phyloP scores from a whole-genome alignment of 1,140 invertebrate genomes.

The Mactra quadrangularis region DNA sequence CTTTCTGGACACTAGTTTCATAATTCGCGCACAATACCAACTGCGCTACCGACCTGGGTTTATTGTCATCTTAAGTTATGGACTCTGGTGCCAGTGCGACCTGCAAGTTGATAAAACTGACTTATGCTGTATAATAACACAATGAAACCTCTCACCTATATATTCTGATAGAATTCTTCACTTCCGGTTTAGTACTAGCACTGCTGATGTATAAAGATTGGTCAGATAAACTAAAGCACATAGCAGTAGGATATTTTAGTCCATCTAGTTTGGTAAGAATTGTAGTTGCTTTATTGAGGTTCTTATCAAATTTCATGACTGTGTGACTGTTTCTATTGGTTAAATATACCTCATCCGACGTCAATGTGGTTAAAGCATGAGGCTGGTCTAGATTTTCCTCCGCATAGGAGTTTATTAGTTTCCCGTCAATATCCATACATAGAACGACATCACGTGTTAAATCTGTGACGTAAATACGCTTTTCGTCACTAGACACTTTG shows the following conservation, averaged over 20 bases:
- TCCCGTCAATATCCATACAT: conserved; percentile 18
- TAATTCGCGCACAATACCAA: no score
- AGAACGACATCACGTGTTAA: neutral
- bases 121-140: no score
- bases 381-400: neutral
- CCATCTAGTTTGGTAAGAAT: neutral
- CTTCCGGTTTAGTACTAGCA: neutral
- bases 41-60: no score
- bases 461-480: neutral
- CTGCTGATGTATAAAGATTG: conserved; percentile 4
- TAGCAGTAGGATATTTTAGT: neutral
- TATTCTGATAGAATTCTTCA: neutral
- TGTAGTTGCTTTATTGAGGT: neutral
- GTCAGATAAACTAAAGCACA: neutral
- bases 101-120: no score
- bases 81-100: no score
- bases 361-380: neutral
- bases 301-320: neutral
- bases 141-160: no score
- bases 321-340: neutral
- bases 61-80: no score
- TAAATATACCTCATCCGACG: neutral
- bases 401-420: neutral
- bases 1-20: no score
- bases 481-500: neutral